These are phyloP conservation scores for Pseudocheirus occidentalis DNA, from an alignment of 2,797 vertebrate genomes.

Conservation along the genomic window DNA sequence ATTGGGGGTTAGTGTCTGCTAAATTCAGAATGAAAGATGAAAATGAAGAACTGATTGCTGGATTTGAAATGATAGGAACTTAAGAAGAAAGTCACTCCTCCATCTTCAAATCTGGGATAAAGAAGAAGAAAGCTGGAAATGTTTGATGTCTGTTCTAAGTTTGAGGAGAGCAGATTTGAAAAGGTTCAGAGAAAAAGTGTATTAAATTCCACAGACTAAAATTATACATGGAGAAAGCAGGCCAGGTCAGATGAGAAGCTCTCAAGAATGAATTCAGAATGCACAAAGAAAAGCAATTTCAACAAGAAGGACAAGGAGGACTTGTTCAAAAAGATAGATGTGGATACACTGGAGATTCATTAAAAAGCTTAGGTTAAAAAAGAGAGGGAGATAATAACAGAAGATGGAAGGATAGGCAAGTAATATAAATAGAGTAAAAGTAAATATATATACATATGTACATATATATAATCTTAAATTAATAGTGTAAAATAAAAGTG, in stretches of 20 bases:
- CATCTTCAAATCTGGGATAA: neutral
- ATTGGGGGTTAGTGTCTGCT: neutral
- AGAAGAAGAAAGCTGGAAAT: neutral
- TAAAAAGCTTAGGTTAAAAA: neutral
- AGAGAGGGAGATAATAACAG: neutral
- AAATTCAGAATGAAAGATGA: neutral
- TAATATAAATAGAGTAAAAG: neutral
- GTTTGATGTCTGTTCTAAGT: neutral
- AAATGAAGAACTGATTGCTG: neutral
- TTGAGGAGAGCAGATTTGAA: neutral
- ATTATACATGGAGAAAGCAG: neutral
- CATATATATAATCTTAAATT: neutral
- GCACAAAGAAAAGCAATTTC: neutral
- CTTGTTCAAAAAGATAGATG: neutral
- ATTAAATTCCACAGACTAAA: neutral
- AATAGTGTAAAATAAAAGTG: neutral
- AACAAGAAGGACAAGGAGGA: neutral
- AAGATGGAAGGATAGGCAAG: neutral
- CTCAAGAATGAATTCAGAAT: neutral
- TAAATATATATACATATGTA: neutral
- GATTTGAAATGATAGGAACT: neutral
- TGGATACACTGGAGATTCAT: neutral
- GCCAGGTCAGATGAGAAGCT: neutral
- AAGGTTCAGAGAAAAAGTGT: neutral
- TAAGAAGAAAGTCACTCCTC: neutral